phyloP scores from a whole-genome alignment of 2,797 vertebrate species.

The Graptemys geographica region DNA sequence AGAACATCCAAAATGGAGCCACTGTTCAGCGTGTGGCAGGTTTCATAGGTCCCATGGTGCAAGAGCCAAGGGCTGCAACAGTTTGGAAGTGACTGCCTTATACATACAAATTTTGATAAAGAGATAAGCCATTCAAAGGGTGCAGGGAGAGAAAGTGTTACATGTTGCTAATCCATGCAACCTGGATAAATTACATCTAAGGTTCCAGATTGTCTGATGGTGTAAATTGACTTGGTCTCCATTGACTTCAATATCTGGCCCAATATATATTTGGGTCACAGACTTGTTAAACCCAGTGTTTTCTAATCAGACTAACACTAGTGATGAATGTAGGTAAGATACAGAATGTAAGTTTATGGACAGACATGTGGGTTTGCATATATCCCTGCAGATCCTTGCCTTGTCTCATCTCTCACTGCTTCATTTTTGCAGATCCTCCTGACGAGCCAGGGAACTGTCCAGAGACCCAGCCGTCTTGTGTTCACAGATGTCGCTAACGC shows the following conservation, averaged over 20 bases:
- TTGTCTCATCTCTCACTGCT: slow-evolving; percentile 34
- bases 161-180: background rate
- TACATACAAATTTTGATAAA: background rate
- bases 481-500: slow-evolving; percentile 96
- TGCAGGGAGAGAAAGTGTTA: background rate
- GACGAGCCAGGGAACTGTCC: slow-evolving; percentile 89
- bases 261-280: background rate
- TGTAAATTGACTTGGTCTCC: background rate
- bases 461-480: slow-evolving; percentile 96
- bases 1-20: slow-evolving; percentile 10
- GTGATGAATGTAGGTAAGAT: background rate
- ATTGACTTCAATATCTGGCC: background rate
- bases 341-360: background rate
- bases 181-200: background rate
- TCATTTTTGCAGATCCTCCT: slow-evolving; percentile 86
- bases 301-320: background rate
- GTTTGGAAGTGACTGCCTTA: background rate
- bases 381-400: background rate
- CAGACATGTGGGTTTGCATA: background rate
- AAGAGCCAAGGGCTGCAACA: background rate
- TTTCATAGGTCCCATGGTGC: background rate
- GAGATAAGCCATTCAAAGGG: background rate
- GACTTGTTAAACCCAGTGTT: background rate
- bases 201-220: background rate
- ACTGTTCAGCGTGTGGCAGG: background rate